Evolutionary conservation across 2,113 vertebrate species (phyloP), one percentile per base, ranked within the genome.

Genomic region (Ardeotis arabs): DNA sequence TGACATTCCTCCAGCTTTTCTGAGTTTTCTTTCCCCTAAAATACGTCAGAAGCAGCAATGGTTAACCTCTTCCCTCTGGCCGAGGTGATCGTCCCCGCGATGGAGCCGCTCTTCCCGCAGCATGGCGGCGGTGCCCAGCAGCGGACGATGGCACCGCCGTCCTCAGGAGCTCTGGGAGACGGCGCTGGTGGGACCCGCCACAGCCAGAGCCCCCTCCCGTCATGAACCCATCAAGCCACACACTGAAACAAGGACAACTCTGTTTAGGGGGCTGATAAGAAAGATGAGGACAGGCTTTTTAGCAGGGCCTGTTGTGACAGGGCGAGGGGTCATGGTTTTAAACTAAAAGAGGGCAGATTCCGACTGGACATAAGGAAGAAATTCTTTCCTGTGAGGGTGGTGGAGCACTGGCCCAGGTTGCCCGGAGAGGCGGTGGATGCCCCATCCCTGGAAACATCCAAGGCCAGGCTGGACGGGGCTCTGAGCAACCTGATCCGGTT

Each of bases 61-160:
- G 49, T 39, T 56, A 60, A 45, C 5, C 41, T 44, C 16, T 3
- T n/a, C 68, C 17, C 45, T 52, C 53, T 3, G 45, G 20, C 19
- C 7, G 0, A 14, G 44, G 10, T 10, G 49, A 28, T 9, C 44
- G 16, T 4, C 21, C 53, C 55, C 0, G 9, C 1, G 12, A 21
- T 1, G 33, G 69, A 56, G 56, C 49, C 1, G 63, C 3, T 69
- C 47, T 8, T 28, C 4, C 62, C 2, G 3, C 22, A 35, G 60
- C 53, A 2, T 1, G 3, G 23, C 2, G 4, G 5, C 1, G 44
- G 15, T 29, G 33, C 44, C 59, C 37, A 3, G 67, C 44, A 14
- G 31, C 0, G 15, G 45, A 24, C 29, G 21, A 0, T 0, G 7
- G 41, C 86, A 33, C 2, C 3, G 7, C 2, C 9, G 2, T 1